Conservation (phyloP, 2,888 invertebrate species). For the Enchytraeus crypticus region DNA sequence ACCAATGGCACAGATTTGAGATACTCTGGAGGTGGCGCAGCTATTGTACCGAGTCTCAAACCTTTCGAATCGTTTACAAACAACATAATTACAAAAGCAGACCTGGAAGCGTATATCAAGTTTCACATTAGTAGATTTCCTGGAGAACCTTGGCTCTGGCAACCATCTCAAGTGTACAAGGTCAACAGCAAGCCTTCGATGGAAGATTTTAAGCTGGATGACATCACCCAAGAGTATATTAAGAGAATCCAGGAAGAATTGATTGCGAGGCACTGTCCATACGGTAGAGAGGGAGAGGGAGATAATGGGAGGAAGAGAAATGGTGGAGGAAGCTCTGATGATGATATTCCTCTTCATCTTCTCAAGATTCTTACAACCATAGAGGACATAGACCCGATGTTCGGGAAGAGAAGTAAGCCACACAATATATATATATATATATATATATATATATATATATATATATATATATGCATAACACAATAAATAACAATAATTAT, state of each 20-base stretch:
- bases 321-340: background rate
- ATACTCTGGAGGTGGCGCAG: too few relatives aligned
- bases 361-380: constrained; percentile 3
- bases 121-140: background rate
- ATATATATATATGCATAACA: too few relatives aligned
- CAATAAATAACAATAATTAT: background rate
- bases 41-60: background rate
- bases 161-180: background rate
- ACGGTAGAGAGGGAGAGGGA: background rate
- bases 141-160: constrained; percentile 1
- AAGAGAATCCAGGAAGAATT: background rate
- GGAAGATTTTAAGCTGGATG: background rate
- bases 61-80: background rate
- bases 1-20: too few relatives aligned
- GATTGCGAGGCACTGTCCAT: background rate
- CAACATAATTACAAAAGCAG: background rate
- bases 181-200: background rate
- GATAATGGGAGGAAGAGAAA: background rate
- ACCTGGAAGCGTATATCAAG: background rate
- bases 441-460: background rate
- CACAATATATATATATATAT: background rate
- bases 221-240: too few relatives aligned
- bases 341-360: background rate
- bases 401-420: background rate
- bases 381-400: background rate